Conservation (phyloP, 2,888 invertebrate genomes). For the Lordiphosa fenestrarum region DNA sequence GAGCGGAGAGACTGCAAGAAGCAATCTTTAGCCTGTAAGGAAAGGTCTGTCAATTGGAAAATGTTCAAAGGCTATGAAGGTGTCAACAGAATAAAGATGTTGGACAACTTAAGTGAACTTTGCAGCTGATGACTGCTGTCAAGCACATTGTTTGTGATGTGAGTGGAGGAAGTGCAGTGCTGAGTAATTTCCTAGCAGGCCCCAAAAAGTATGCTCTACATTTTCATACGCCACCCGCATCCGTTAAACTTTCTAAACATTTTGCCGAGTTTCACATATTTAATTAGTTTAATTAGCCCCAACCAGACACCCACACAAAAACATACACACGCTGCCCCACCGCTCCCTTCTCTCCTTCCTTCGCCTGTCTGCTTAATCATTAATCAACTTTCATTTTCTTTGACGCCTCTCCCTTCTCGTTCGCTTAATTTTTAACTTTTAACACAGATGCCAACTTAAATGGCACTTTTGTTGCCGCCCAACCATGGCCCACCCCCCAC, state of each 20-base stretch:
- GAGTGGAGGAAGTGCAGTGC: no score
- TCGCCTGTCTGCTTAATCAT: constrained; percentile 39
- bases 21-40: constrained; percentile 4
- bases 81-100: constrained; percentile 47
- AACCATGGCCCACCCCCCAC: constrained; percentile 18
- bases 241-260: constrained; percentile 20
- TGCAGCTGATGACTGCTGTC: no score
- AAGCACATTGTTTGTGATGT: no score
- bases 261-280: constrained; percentile 46
- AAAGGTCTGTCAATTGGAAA: constrained; percentile 59
- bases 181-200: no score
- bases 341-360: constrained; percentile 13
- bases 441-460: constrained; percentile 67
- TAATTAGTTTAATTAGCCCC: constrained; percentile 61
- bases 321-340: constrained; percentile 12
- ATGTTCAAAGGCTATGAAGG: constrained; percentile 67
- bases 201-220: neutral
- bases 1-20: neutral
- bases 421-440: constrained; percentile 70
- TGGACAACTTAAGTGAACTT: neutral
- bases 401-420: constrained; percentile 36
- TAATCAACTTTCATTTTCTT: constrained; percentile 65
- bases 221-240: constrained; percentile 20
- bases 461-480: constrained; percentile 27
- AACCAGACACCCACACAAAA: constrained; percentile 14